Evolutionary conservation across 2,113 vertebrate species (phyloP).

Genomic region (Ctenomys sociabilis): DNA sequence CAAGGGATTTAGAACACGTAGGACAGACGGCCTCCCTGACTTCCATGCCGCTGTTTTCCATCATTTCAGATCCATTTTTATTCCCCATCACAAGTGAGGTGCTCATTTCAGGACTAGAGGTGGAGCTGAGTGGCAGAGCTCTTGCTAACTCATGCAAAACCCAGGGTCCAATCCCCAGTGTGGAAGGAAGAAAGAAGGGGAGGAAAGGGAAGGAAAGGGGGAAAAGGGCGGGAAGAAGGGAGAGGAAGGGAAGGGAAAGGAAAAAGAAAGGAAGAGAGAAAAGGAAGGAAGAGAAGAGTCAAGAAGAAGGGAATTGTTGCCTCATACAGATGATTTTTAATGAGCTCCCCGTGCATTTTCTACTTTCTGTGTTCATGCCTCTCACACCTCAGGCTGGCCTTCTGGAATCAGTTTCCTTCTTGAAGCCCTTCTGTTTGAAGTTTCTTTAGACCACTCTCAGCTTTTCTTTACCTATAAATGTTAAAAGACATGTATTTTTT

Average conservation of each 20-base stretch:
- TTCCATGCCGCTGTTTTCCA: neutral
- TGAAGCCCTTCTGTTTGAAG: neutral
- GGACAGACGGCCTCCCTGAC: too few relatives aligned
- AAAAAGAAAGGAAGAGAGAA: too few relatives aligned
- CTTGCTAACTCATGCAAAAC: neutral
- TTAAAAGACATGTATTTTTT: neutral
- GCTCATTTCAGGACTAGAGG: neutral
- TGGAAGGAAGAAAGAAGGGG: neutral
- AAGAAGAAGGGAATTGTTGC: neutral
- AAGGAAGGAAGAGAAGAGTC: neutral
- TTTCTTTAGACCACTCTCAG: neutral
- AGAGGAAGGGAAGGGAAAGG: neutral
- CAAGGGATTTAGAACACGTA: neutral
- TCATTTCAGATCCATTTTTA: neutral
- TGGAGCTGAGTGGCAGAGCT: neutral
- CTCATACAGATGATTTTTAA: neutral
- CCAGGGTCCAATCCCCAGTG: neutral
- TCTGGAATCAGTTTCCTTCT: neutral
- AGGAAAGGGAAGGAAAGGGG: too few relatives aligned
- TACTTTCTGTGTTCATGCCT: accelerated
- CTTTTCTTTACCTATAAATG: neutral
- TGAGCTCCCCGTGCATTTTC: neutral
- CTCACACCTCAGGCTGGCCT: neutral
- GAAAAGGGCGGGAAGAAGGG: accelerated
- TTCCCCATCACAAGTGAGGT: neutral